These are phyloP conservation scores for Labeo rohita DNA, from an alignment of 2,113 vertebrate species.

Conservation along the genomic window DNA sequence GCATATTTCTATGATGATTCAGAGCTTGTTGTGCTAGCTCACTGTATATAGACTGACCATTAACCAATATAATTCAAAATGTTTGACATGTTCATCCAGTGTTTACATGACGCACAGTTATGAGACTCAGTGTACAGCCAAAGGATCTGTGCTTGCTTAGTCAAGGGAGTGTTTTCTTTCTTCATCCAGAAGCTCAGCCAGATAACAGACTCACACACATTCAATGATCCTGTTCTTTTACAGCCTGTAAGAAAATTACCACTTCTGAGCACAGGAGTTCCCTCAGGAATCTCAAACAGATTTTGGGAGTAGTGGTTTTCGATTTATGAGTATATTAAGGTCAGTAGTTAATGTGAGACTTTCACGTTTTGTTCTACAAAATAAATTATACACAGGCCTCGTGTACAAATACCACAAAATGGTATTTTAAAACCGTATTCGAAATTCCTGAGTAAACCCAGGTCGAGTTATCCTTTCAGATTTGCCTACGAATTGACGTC, in stretches of 20 bases:
- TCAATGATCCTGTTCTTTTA: not conserved
- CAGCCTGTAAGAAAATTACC: not conserved
- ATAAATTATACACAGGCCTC: not conserved
- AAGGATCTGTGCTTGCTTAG: not conserved
- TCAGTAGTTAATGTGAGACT: not conserved
- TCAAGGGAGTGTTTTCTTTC: not conserved
- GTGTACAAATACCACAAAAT: not conserved
- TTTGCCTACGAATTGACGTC: not conserved
- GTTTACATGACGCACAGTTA: not conserved
- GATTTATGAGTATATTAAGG: not conserved
- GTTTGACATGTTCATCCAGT: not conserved
- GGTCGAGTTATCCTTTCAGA: not conserved
- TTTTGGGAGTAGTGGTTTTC: not conserved
- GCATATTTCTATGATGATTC: not conserved
- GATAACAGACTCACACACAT: not conserved
- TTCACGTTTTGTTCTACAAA: not conserved
- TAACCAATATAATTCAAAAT: not conserved
- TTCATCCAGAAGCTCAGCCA: not conserved
- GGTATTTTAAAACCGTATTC: not conserved
- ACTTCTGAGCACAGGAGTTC: not conserved
- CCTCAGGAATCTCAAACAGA: not conserved
- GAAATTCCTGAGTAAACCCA: not conserved
- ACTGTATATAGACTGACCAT: not conserved
- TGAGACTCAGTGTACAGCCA: conserved; percentile 8
- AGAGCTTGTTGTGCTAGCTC: not conserved